Percentiles rank a stretch among this genome's conserved stretches.
These are phyloP conservation scores for Zophobas atratus DNA, from an alignment of 1,140 invertebrate genomes.

Conservation along the genomic window DNA sequence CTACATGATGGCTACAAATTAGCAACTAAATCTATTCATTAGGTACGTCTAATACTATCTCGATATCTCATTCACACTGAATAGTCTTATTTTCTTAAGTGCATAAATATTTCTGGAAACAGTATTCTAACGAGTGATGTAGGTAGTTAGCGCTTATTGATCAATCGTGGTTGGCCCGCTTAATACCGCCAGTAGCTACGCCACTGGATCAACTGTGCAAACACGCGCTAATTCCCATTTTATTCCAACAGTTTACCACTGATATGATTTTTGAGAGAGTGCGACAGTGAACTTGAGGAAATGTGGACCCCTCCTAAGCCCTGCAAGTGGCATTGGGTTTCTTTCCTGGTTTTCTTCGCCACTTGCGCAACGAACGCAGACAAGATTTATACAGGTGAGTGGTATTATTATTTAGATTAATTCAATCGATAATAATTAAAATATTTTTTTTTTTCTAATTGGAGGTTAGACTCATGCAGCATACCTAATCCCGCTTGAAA, in stretches of 20 bases:
- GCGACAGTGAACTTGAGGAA: background rate
- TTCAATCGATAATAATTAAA: conserved; percentile 34
- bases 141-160: no score
- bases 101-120: no score
- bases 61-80: no score
- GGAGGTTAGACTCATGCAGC: background rate
- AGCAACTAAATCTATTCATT: no score
- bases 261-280: background rate
- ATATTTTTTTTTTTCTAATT: conserved; percentile 22
- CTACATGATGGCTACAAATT: no score
- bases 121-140: no score
- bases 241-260: conserved; percentile 12
- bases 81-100: no score
- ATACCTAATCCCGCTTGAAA: background rate
- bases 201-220: conserved; percentile 9
- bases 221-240: conserved; percentile 18
- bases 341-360: conserved; percentile 19
- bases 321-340: conserved; percentile 24
- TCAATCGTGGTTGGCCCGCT: no score
- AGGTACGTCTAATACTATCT: no score
- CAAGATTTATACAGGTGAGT: conserved; percentile 37
- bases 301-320: conserved; percentile 6
- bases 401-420: conserved; percentile 42
- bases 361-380: conserved; percentile 25
- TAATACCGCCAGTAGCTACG: no score